These are phyloP conservation scores for Anthopleura sola DNA, from an alignment of 64 coral and sea anemone species.

Conservation along the genomic window DNA sequence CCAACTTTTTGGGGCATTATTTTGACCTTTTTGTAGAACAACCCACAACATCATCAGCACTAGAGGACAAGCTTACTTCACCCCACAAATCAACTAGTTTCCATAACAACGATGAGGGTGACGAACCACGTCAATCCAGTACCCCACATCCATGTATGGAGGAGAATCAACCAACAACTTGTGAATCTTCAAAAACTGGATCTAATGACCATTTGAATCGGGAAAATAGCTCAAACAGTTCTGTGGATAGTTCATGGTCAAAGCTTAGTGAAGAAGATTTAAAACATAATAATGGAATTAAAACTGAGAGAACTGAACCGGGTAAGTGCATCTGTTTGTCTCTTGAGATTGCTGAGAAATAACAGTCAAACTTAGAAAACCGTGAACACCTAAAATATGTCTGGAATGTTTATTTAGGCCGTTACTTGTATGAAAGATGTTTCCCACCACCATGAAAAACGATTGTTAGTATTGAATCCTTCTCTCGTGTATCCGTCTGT, in stretches of 20 bases:
- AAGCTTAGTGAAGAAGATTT: constrained; percentile 77
- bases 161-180: not conserved
- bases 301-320: constrained; percentile 20
- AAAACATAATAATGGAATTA: not conserved
- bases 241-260: constrained; percentile 86
- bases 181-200: not conserved
- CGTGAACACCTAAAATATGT: no score
- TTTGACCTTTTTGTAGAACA: not conserved
- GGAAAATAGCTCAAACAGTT: constrained; percentile 66
- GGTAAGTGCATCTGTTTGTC: not conserved
- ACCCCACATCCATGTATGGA: not conserved
- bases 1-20: no score
- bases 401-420: no score
- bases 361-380: no score
- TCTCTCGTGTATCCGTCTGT: no score
- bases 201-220: not conserved
- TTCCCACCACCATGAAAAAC: no score
- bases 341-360: no score
- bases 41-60: not conserved
- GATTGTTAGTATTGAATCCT: no score
- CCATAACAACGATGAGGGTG: not conserved
- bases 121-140: constrained; percentile 12
- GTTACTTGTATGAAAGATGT: no score
- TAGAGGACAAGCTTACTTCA: not conserved
- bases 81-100: not conserved